Percentiles rank a stretch among this genome's conserved stretches.
Evolutionary conservation across 2,888 invertebrate species (phyloP).

Genomic region (Operophtera brumata): DNA sequence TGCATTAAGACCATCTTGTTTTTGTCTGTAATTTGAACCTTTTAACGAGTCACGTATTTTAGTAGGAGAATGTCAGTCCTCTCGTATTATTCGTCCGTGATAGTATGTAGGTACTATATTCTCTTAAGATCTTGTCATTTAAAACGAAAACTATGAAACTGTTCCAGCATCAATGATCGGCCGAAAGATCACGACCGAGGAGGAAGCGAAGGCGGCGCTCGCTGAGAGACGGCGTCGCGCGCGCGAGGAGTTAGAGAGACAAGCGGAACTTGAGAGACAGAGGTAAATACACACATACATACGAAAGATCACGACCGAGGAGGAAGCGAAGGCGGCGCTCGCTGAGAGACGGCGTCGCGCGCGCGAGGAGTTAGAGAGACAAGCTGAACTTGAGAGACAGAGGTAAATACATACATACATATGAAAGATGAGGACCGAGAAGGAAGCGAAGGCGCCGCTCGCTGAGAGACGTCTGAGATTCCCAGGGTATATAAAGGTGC

Average conservation of each 20-base stretch:
- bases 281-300: constrained; percentile 37
- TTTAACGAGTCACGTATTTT: too few species aligned
- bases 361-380: constrained; percentile 94
- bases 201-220: constrained; percentile 95
- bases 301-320: constrained; percentile 89
- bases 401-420: constrained; percentile 37
- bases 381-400: constrained; percentile 88
- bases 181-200: constrained; percentile 89
- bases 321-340: constrained; percentile 95
- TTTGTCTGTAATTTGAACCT: too few species aligned
- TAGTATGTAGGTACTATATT: too few species aligned
- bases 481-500: too few species aligned
- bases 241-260: constrained; percentile 94
- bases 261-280: constrained; percentile 88
- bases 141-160: too few species aligned
- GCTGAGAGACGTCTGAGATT: constrained; percentile 96
- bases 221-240: constrained; percentile 94
- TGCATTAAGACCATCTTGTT: too few species aligned
- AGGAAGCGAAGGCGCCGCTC: constrained; percentile 95
- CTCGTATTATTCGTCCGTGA: too few species aligned
- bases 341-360: constrained; percentile 94
- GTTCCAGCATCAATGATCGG: constrained; percentile 65
- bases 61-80: too few species aligned
- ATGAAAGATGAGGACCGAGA: constrained; percentile 89
- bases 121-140: too few species aligned